These are phyloP conservation scores for Pristionchus fissidentatus DNA, from an alignment of 2,888 invertebrate species.

Conservation along the genomic window DNA sequence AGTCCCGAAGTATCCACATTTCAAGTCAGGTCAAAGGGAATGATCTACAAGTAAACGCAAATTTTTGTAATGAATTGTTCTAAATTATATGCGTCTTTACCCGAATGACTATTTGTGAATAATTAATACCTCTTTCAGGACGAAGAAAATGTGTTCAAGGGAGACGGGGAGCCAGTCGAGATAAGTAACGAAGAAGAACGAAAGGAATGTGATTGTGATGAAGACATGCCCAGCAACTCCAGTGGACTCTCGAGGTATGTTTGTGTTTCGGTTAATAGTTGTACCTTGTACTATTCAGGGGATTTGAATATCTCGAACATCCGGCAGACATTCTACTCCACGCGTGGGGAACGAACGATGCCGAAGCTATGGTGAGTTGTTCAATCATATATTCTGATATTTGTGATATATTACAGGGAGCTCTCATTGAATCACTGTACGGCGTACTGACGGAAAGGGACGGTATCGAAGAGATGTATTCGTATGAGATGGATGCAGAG, in stretches of 20 bases:
- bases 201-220: background rate
- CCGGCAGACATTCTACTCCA: conserved; percentile 99
- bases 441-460: conserved; percentile 87
- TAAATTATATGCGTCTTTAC: too few species aligned
- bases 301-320: conserved; percentile 84
- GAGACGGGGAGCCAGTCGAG: too few species aligned
- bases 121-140: too few species aligned
- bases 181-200: background rate
- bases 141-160: background rate
- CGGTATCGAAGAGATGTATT: conserved; percentile 83
- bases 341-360: conserved; percentile 89
- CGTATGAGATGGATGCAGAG: conserved; percentile 87
- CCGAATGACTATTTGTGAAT: background rate
- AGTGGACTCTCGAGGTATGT: background rate
- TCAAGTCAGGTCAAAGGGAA: too few species aligned
- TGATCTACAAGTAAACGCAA: too few species aligned
- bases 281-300: conserved; percentile 43
- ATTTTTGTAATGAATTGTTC: too few species aligned
- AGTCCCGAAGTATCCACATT: too few species aligned
- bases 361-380: conserved; percentile 73
- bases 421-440: conserved; percentile 91
- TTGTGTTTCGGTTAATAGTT: conserved; percentile 7
- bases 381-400: background rate
- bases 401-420: conserved; percentile 4
- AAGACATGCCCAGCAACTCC: background rate